These are phyloP conservation scores for Cathartes aura DNA, from an alignment of 2,113 vertebrate species.

Conservation along the genomic window DNA sequence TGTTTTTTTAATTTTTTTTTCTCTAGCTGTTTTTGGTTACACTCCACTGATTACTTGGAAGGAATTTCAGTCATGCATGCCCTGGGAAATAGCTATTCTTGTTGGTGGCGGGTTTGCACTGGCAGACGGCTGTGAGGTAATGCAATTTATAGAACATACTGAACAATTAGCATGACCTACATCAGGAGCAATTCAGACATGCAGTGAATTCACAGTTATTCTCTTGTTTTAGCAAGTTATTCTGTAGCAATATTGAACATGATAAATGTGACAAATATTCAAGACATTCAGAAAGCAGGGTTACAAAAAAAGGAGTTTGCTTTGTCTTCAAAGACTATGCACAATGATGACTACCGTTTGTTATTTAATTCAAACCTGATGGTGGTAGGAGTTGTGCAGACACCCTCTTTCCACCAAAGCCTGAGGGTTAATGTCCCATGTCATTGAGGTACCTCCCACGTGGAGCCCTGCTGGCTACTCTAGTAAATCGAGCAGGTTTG, in stretches of 20 bases:
- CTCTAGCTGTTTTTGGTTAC: constrained; percentile 76
- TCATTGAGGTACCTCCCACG: background rate
- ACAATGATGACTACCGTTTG: background rate
- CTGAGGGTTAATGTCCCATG: background rate
- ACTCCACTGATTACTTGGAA: constrained; percentile 88
- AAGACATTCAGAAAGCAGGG: background rate
- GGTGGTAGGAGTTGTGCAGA: background rate
- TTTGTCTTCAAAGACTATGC: background rate
- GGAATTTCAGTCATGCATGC: constrained; percentile 93
- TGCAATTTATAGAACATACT: constrained; percentile 19
- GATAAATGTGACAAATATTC: background rate
- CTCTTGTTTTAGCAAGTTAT: background rate
- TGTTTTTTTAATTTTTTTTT: background rate
- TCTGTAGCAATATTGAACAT: background rate
- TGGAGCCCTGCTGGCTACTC: background rate
- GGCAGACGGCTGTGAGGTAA: constrained; percentile 91
- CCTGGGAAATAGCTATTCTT: constrained; percentile 91
- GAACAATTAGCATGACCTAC: constrained; percentile 11
- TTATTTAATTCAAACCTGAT: background rate
- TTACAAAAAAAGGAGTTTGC: background rate
- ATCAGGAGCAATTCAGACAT: background rate
- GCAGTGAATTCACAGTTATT: background rate
- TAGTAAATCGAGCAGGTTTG: background rate
- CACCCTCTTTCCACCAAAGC: background rate
- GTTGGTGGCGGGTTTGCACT: constrained; percentile 94